phyloP scores from a whole-genome alignment of 2,888 invertebrate species.

The Cantharis flavilabris region DNA sequence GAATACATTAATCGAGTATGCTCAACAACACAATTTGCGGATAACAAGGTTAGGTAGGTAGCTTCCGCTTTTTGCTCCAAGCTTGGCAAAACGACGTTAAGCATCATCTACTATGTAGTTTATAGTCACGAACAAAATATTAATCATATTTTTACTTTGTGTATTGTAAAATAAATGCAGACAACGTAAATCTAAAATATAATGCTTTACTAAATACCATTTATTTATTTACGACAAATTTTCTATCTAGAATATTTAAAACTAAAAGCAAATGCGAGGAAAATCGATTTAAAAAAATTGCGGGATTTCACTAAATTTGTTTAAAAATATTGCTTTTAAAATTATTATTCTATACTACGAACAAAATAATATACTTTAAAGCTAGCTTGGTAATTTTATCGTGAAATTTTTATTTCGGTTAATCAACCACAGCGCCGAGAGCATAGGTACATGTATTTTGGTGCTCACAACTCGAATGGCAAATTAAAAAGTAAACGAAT shows the following conservation, averaged over 20 bases:
- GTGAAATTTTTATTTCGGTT: too few relatives aligned
- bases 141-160: not conserved
- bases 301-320: not conserved
- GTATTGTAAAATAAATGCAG: not conserved
- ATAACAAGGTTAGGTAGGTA: constrained; percentile 39
- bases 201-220: not conserved
- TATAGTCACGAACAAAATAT: not conserved
- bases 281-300: not conserved
- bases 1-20: constrained; percentile 43
- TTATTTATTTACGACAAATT: not conserved
- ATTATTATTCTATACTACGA: too few relatives aligned
- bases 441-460: too few relatives aligned
- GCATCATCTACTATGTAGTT: not conserved
- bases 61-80: constrained; percentile 30
- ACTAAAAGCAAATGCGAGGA: not conserved
- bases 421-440: too few relatives aligned
- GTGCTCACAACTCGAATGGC: too few relatives aligned
- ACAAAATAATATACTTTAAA: too few relatives aligned
- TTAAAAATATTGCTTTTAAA: too few relatives aligned
- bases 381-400: too few relatives aligned
- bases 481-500: too few relatives aligned
- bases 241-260: not conserved
- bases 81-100: constrained; percentile 28
- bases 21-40: constrained; percentile 42
- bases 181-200: not conserved